These are phyloP conservation scores for Drosophila hamatofila DNA, from an alignment of 2,888 invertebrate genomes.

Conservation along the genomic window DNA sequence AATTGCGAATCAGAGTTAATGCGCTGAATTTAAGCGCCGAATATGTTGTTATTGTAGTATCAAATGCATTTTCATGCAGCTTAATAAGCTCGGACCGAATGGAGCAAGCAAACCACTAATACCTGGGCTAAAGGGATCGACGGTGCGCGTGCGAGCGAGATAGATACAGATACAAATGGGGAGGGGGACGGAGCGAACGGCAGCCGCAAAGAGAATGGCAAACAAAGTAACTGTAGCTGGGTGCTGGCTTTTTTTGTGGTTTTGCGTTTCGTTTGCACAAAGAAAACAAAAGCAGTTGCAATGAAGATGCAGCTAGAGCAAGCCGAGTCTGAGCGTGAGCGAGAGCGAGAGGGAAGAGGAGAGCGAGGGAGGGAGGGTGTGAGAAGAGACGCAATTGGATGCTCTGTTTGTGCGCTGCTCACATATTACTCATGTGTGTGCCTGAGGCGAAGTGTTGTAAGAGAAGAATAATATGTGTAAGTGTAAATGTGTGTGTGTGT, in stretches of 20 bases:
- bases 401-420: slow-evolving; percentile 56
- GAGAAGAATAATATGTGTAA: not conserved
- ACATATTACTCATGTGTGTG: slow-evolving; percentile 67
- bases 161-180: not conserved
- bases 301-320: slow-evolving; percentile 48
- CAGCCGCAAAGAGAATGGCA: slow-evolving; percentile 61
- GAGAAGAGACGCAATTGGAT: slow-evolving; percentile 42
- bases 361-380: not conserved
- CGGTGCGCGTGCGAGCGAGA: not conserved
- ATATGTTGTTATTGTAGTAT: slow-evolving; percentile 54
- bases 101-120: slow-evolving; percentile 34
- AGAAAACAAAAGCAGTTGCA: slow-evolving; percentile 61
- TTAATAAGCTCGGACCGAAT: slow-evolving; percentile 51
- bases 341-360: not conserved
- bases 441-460: slow-evolving; percentile 40
- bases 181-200: slow-evolving; percentile 6
- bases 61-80: slow-evolving; percentile 43
- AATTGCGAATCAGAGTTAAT: slow-evolving; percentile 46
- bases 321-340: slow-evolving; percentile 1
- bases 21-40: slow-evolving; percentile 55
- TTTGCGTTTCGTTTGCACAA: slow-evolving; percentile 56
- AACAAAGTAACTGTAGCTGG: slow-evolving; percentile 51
- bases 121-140: slow-evolving; percentile 33
- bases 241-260: slow-evolving; percentile 43
- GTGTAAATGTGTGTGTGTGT: not conserved